These are phyloP conservation scores for Drosophila niveifrons DNA, from an alignment of 2,888 invertebrate genomes.

Conservation along the genomic window DNA sequence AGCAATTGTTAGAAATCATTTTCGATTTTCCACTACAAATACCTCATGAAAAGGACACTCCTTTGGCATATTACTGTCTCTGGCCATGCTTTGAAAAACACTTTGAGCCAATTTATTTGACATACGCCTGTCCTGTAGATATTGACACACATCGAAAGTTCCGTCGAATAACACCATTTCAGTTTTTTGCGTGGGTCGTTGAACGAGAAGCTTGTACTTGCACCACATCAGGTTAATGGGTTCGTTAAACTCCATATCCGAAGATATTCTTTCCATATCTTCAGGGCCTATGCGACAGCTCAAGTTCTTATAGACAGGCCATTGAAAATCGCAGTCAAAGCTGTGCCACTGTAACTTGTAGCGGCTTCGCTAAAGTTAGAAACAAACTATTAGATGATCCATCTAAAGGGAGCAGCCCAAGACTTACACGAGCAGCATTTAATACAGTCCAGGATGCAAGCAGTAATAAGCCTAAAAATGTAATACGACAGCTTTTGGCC, in stretches of 20 bases:
- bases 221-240: background rate
- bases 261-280: constrained; percentile 1
- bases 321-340: constrained; percentile 17
- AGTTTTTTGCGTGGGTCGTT: constrained; percentile 20
- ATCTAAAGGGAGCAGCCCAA: background rate
- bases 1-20: background rate
- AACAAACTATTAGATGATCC: background rate
- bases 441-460: background rate
- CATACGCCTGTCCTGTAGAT: constrained; percentile 1
- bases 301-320: background rate
- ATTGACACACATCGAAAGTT: constrained; percentile 19
- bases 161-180: constrained; percentile 29
- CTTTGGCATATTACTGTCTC: constrained; percentile 24
- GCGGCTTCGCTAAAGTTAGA: constrained; percentile 22
- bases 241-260: background rate
- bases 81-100: constrained; percentile 17
- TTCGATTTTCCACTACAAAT: background rate
- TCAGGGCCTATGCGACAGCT: constrained; percentile 20
- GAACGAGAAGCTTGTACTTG: constrained; percentile 14
- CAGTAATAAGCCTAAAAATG: constrained; percentile 1
- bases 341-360: constrained; percentile 24
- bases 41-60: constrained; percentile 34
- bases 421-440: constrained; percentile 29
- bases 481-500: background rate
- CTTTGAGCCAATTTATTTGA: constrained; percentile 8